Conservation (phyloP, 2,797 vertebrate species). For the Microtus agrestis region DNA sequence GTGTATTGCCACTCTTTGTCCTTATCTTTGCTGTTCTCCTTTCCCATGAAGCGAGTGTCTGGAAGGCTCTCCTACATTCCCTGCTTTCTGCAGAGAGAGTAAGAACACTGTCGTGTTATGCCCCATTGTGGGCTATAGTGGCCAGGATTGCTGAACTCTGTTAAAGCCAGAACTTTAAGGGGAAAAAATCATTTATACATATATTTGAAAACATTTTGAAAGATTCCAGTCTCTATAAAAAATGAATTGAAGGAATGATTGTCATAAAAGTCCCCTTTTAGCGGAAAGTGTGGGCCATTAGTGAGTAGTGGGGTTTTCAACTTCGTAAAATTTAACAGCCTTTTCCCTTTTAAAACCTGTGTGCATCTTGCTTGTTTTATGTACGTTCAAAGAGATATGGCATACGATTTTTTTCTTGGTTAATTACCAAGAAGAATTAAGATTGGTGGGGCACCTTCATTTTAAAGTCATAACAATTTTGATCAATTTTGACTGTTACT, state of each 20-base stretch:
- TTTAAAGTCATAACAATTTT: conserved; percentile 23
- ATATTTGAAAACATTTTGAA: conserved; percentile 54
- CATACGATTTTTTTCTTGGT: conserved; percentile 24
- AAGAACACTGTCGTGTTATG: conserved; percentile 56
- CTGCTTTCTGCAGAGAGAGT: conserved; percentile 61
- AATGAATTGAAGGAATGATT: neutral
- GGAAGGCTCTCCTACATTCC: conserved; percentile 64
- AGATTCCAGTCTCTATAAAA: neutral
- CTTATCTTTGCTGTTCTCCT: neutral
- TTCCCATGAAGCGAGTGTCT: conserved; percentile 34
- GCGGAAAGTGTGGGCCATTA: neutral
- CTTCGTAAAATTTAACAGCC: conserved; percentile 45
- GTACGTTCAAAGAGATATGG: neutral
- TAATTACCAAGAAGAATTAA: conserved; percentile 2
- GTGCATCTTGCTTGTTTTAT: conserved; percentile 32
- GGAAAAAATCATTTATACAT: neutral
- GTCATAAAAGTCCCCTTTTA: conserved; percentile 15
- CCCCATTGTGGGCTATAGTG: neutral
- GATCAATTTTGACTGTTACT: conserved; percentile 30
- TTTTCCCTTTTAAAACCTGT: conserved; percentile 45
- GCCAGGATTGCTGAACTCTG: neutral
- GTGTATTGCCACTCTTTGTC: neutral
- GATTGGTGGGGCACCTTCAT: neutral
- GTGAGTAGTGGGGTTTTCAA: conserved; percentile 21
- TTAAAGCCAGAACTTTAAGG: neutral